Conservation (phyloP, 30 jellyfish, hydroid and myxozoan species). For the Haliclystus octoradiatus region DNA sequence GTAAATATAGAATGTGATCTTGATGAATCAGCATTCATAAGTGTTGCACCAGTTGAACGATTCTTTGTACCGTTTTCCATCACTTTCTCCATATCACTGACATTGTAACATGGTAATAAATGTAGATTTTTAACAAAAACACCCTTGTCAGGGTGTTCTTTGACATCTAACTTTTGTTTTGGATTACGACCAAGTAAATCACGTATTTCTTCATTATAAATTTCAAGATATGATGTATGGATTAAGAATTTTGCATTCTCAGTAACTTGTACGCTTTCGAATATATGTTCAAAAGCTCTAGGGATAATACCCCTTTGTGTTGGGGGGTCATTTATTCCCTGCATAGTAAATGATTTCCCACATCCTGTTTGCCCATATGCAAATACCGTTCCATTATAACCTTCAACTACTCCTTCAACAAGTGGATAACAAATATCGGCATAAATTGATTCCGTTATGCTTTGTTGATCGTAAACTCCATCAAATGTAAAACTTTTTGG, state of each 20-base stretch:
- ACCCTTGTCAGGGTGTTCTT: slow-evolving; percentile 94
- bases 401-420: slow-evolving; percentile 95
- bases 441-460: slow-evolving; percentile 84
- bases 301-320: slow-evolving; percentile 97
- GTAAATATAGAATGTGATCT: slow-evolving; percentile 96
- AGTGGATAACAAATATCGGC: slow-evolving; percentile 83
- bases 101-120: slow-evolving; percentile 78
- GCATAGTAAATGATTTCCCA: slow-evolving; percentile 96
- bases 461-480: slow-evolving; percentile 77
- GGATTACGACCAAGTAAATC: slow-evolving; percentile 49
- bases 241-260: slow-evolving; percentile 79
- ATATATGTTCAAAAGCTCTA: slow-evolving; percentile 95
- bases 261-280: slow-evolving; percentile 90
- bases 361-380: slow-evolving; percentile 99
- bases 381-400: slow-evolving; percentile 91
- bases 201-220: slow-evolving; percentile 84
- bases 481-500: slow-evolving; percentile 79
- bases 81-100: slow-evolving; percentile 86
- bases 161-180: slow-evolving; percentile 66
- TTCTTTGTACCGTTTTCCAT: slow-evolving; percentile 83
- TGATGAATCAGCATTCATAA: slow-evolving; percentile 97
- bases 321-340: slow-evolving; percentile 92
- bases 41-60: slow-evolving; percentile 96
- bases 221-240: slow-evolving; percentile 89
- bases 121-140: slow-evolving; percentile 80